Evolutionary conservation across 2,797 vertebrate genomes (phyloP).

Genomic region (Hipposideros larvatus): DNA sequence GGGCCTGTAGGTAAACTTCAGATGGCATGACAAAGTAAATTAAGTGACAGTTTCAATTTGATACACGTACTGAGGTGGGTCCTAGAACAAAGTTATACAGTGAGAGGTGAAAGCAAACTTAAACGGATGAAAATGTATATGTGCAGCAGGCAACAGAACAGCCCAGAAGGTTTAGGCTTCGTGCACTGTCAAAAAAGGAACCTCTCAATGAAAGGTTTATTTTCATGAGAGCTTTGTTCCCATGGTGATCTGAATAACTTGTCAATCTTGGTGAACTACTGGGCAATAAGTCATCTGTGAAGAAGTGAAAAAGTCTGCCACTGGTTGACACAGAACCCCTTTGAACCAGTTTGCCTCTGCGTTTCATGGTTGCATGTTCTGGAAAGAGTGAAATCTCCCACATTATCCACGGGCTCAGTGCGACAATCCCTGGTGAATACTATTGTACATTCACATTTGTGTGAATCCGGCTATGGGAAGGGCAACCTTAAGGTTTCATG

Average conservation of each 20-base stretch:
- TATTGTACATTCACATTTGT: not conserved
- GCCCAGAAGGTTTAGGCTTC: not conserved
- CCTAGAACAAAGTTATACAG: not conserved
- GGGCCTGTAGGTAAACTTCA: not conserved
- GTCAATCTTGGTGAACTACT: not conserved
- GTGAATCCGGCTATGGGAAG: not conserved
- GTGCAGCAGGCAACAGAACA: not conserved
- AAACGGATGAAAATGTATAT: not conserved
- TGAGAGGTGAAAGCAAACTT: not conserved
- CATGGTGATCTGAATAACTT: not conserved
- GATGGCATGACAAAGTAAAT: not conserved
- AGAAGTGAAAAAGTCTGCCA: not conserved
- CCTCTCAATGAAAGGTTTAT: not conserved
- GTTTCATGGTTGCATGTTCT: not conserved
- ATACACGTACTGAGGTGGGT: not conserved
- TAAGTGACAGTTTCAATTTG: slow-evolving; percentile 7
- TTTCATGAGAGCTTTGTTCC: not conserved
- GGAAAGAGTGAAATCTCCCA: not conserved
- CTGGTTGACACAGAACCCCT: not conserved
- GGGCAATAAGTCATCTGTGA: not conserved
- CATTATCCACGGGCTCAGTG: not conserved
- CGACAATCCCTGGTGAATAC: not conserved
- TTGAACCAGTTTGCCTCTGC: not conserved
- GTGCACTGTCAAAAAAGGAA: not conserved
- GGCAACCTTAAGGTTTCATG: not conserved